Evolutionary conservation across 1,140 invertebrate genomes (phyloP).

Genomic region (Polypedilum vanderplanki): DNA sequence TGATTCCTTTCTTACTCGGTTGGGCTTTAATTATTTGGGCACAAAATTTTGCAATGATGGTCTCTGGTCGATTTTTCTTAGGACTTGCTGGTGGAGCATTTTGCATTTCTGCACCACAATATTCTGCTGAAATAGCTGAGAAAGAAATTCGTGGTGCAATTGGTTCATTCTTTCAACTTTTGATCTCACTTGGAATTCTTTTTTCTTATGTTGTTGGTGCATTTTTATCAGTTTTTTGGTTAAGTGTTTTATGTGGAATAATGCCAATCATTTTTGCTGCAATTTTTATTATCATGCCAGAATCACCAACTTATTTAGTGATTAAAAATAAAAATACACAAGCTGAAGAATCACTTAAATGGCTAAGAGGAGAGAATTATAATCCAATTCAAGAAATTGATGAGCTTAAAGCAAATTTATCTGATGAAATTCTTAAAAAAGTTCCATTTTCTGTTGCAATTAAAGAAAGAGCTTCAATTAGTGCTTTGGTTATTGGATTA

Average conservation of each 20-base stretch:
- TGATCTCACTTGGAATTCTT: conserved; percentile 58
- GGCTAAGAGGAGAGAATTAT: conserved; percentile 60
- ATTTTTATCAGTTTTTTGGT: conserved; percentile 42
- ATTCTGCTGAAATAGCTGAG: conserved; percentile 65
- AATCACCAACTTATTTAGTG: conserved; percentile 56
- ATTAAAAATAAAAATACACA: conserved; percentile 53
- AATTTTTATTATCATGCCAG: conserved; percentile 59
- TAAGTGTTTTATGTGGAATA: conserved; percentile 51
- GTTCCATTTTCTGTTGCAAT: neutral
- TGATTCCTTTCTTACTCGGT: conserved; percentile 57
- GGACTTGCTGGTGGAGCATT: conserved; percentile 56
- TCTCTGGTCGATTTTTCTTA: conserved; percentile 60
- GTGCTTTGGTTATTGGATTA: neutral
- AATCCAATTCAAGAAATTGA: conserved; percentile 41
- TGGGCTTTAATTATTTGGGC: conserved; percentile 60
- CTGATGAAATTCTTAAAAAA: conserved; percentile 41
- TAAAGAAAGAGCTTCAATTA: neutral
- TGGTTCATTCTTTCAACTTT: conserved; percentile 62
- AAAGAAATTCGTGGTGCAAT: conserved; percentile 59
- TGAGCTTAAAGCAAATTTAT: conserved; percentile 24
- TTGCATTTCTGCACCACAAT: conserved; percentile 54
- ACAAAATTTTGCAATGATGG: conserved; percentile 53
- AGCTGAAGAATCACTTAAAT: conserved; percentile 56
- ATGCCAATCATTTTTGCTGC: conserved; percentile 53
- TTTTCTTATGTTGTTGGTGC: conserved; percentile 52